Conservation (phyloP, 2,888 invertebrate species). For the Neoaliturus tenellus region DNA sequence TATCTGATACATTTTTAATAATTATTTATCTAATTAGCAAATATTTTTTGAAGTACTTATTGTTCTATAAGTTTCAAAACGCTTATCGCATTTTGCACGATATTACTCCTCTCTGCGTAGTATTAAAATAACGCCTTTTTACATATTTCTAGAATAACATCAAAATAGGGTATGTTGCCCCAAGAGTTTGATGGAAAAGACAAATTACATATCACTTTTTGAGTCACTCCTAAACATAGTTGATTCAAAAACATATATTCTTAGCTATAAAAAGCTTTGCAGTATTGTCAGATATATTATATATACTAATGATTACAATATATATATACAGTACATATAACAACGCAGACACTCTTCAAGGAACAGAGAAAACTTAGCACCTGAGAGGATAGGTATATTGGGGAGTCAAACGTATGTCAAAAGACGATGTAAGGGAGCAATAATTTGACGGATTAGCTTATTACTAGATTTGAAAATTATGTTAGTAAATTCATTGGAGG, state of each 20-base stretch:
- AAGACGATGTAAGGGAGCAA: too few species aligned
- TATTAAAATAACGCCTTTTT: conserved; percentile 18
- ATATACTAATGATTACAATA: conserved; percentile 29
- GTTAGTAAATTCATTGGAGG: too few species aligned
- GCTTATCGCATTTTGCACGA: too few species aligned
- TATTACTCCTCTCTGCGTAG: too few species aligned
- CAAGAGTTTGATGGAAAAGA: conserved; percentile 2
- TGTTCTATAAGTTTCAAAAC: too few species aligned
- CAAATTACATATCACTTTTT: conserved; percentile 26
- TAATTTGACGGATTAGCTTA: too few species aligned
- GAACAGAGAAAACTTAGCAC: conserved; percentile 9
- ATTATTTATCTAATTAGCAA: too few species aligned
- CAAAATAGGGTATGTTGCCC: background rate
- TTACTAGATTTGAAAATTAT: too few species aligned
- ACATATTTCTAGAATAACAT: conserved; percentile 3
- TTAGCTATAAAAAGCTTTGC: conserved; percentile 51
- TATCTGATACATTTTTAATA: too few species aligned
- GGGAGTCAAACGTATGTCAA: background rate
- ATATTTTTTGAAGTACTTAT: too few species aligned
- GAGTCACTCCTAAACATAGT: background rate
- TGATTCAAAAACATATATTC: conserved; percentile 21
- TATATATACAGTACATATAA: background rate
- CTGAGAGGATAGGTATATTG: background rate
- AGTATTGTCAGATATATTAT: conserved; percentile 44
- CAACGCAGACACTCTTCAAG: conserved; percentile 6